Evolutionary conservation across 2,888 invertebrate genomes (phyloP).

Genomic region (Microctonus hyperodae): DNA sequence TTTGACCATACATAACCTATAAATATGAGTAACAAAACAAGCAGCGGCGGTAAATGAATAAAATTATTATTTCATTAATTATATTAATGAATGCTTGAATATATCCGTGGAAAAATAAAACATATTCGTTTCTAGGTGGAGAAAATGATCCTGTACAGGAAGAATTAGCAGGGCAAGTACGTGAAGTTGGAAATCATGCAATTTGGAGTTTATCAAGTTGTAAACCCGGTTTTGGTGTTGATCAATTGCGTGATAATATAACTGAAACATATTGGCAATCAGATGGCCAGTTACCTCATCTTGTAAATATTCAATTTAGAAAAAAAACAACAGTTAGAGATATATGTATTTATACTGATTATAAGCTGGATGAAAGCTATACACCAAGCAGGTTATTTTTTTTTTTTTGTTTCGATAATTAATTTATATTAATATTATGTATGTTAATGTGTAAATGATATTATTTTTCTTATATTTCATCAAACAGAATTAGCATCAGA

Average conservation of each 20-base stretch:
- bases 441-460: conserved; percentile 4
- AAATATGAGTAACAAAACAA: conserved; percentile 50
- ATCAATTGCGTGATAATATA: conserved; percentile 93
- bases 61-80: conserved; percentile 5
- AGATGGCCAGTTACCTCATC: conserved; percentile 97
- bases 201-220: conserved; percentile 99
- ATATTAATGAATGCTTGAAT: conserved; percentile 3
- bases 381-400: conserved; percentile 81
- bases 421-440: no score
- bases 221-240: conserved; percentile 98
- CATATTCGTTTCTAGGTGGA: conserved; percentile 39
- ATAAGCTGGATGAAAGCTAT: conserved; percentile 98
- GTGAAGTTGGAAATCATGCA: conserved; percentile 91
- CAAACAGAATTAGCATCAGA: conserved; percentile 80
- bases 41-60: conserved; percentile 39
- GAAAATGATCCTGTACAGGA: conserved; percentile 69
- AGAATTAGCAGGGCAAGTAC: conserved; percentile 69
- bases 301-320: conserved; percentile 96
- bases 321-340: conserved; percentile 94
- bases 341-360: conserved; percentile 97
- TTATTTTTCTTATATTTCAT: not conserved
- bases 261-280: conserved; percentile 99
- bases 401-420: not conserved
- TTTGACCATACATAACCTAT: conserved; percentile 28
- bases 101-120: not conserved